phyloP scores from a whole-genome alignment of 2,888 invertebrate genomes.

The Acrobasis consociella region DNA sequence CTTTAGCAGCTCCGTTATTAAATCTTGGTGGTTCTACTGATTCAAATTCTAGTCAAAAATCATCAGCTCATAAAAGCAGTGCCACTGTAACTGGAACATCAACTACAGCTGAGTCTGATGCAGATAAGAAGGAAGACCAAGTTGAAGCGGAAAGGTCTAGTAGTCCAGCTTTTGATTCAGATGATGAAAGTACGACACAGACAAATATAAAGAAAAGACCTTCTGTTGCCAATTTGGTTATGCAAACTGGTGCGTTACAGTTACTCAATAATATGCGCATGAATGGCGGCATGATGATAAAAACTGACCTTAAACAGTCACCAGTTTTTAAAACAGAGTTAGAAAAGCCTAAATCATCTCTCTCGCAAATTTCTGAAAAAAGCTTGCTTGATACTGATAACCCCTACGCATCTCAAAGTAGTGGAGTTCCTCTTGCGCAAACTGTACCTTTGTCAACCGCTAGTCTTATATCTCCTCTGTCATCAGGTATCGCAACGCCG shows the following conservation, averaged over 20 bases:
- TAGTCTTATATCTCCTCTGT: slow-evolving; percentile 65
- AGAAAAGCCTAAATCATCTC: slow-evolving; percentile 68
- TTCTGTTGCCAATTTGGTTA: slow-evolving; percentile 86
- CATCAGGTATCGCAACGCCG: slow-evolving; percentile 71
- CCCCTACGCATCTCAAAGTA: slow-evolving; percentile 62
- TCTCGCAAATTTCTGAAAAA: slow-evolving; percentile 85
- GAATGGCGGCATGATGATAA: slow-evolving; percentile 80
- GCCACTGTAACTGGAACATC: slow-evolving; percentile 82
- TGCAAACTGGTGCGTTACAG: slow-evolving; percentile 84
- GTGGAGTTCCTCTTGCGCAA: slow-evolving; percentile 55
- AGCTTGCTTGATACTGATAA: slow-evolving; percentile 85
- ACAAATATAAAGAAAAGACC: slow-evolving; percentile 83
- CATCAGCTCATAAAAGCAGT: slow-evolving; percentile 82
- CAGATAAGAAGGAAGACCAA: slow-evolving; percentile 74
- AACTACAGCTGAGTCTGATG: slow-evolving; percentile 77
- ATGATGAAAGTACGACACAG: slow-evolving; percentile 91
- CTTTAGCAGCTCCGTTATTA: slow-evolving; percentile 66
- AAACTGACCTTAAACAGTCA: slow-evolving; percentile 64
- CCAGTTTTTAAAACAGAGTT: slow-evolving; percentile 61
- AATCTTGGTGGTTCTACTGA: slow-evolving; percentile 78
- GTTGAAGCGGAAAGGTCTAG: slow-evolving; percentile 91
- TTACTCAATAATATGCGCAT: slow-evolving; percentile 80
- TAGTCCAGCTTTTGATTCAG: slow-evolving; percentile 96
- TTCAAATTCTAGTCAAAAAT: slow-evolving; percentile 84
- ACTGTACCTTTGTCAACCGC: slow-evolving; percentile 59